A percentile compares a stretch with the other conserved stretches of the same genome.
These are phyloP conservation scores for Gallinago paraguaiae DNA, from an alignment of 2,113 vertebrate genomes.

Conservation along the genomic window DNA sequence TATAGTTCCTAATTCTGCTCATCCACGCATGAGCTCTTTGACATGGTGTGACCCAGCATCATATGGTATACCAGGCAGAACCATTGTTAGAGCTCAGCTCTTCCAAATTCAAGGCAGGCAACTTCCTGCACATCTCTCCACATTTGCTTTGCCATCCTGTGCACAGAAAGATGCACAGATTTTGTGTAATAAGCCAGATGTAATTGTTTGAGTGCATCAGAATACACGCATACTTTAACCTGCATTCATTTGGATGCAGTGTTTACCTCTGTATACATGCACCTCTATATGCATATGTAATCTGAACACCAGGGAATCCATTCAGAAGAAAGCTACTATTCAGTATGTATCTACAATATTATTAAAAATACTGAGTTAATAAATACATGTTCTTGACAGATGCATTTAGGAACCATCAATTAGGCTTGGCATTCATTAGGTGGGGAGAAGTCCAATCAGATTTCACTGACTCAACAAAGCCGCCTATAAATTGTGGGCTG, in stretches of 20 bases:
- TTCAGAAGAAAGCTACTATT: background rate
- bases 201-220: background rate
- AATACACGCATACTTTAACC: background rate
- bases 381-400: constrained; percentile 71
- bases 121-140: background rate
- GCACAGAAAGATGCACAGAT: background rate
- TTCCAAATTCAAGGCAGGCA: background rate
- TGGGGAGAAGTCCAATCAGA: constrained; percentile 73
- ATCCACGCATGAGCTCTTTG: background rate
- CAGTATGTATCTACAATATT: constrained; percentile 44
- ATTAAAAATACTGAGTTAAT: constrained; percentile 75
- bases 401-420: constrained; percentile 74
- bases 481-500: constrained; percentile 74
- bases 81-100: background rate
- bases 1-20: background rate
- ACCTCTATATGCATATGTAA: background rate
- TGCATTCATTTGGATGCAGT: background rate
- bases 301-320: background rate
- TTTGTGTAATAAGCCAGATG: background rate
- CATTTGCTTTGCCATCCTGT: background rate
- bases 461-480: constrained; percentile 72
- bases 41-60: background rate
- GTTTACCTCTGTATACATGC: background rate
- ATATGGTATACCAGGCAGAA: background rate
- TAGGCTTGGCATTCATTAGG: constrained; percentile 75